Conservation (phyloP, 2,113 vertebrate species). For the Planiliza haematocheilus region DNA sequence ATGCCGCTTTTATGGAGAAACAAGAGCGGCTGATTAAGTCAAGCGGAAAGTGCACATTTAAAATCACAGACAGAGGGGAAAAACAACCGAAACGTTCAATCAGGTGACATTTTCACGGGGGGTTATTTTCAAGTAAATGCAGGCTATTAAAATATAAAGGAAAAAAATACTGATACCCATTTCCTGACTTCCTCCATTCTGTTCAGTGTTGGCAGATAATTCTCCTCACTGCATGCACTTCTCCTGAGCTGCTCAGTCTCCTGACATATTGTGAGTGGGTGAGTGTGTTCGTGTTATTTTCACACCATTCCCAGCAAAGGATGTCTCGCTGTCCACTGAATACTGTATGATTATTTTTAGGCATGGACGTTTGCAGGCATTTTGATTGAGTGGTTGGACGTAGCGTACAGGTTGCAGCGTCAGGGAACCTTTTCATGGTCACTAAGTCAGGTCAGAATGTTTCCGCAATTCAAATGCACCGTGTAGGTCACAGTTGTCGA, state of each 20-base stretch:
- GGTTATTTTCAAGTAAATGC: not conserved
- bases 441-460: slow-evolving; percentile 19
- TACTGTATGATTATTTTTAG: slow-evolving; percentile 3
- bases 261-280: slow-evolving; percentile 69
- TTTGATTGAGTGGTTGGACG: slow-evolving; percentile 4
- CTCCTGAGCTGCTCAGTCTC: slow-evolving; percentile 28
- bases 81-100: slow-evolving; percentile 8
- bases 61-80: slow-evolving; percentile 14
- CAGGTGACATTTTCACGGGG: not conserved
- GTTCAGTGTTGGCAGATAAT: slow-evolving; percentile 24
- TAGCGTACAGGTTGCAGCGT: too few relatives aligned
- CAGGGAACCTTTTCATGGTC: not conserved
- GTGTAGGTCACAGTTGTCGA: slow-evolving; percentile 7
- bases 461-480: slow-evolving; percentile 6
- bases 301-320: slow-evolving; percentile 24
- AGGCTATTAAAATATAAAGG: not conserved
- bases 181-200: slow-evolving; percentile 13
- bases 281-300: slow-evolving; percentile 53
- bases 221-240: slow-evolving; percentile 23
- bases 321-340: slow-evolving; percentile 25
- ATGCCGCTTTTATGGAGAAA: slow-evolving; percentile 1
- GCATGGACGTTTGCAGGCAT: not conserved
- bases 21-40: slow-evolving; percentile 14
- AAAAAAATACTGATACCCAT: slow-evolving; percentile 1
- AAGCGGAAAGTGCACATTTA: not conserved